Evolutionary conservation across 2,113 vertebrate genomes (phyloP).

Genomic region (Mugil cephalus): DNA sequence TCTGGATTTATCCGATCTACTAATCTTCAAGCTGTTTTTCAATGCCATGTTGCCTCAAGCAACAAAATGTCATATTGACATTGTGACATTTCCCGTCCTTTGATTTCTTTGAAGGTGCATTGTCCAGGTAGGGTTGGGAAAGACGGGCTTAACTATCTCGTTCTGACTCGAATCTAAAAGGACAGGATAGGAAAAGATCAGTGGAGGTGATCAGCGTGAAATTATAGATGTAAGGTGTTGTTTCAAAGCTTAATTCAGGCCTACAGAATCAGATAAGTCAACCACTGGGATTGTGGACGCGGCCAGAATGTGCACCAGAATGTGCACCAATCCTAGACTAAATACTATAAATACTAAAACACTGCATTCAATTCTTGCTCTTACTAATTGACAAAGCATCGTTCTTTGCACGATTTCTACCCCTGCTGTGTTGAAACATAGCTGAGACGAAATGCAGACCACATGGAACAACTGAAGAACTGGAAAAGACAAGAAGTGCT

Average conservation of each 20-base stretch:
- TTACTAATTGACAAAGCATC: no score
- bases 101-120: conserved; percentile 16
- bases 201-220: conserved; percentile 30
- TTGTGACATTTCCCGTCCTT: conserved; percentile 25
- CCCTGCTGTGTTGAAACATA: not conserved
- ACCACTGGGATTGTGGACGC: no score
- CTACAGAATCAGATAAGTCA: not conserved
- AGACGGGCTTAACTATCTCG: not conserved
- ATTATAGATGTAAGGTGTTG: conserved; percentile 7
- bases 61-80: conserved; percentile 32
- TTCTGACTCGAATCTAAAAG: conserved; percentile 21
- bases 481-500: not conserved
- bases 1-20: not conserved
- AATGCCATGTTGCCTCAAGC: conserved; percentile 16
- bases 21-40: conserved; percentile 33
- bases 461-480: not conserved
- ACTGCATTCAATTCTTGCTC: no score
- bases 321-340: not conserved
- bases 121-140: conserved; percentile 5
- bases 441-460: not conserved
- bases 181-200: conserved; percentile 12
- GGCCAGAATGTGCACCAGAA: no score
- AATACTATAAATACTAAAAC: no score
- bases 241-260: conserved; percentile 4
- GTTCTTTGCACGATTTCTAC: no score